Base-by-base conservation (phyloP, 2,888 invertebrate genomes). In the Ptychoptera albimana region DNA sequence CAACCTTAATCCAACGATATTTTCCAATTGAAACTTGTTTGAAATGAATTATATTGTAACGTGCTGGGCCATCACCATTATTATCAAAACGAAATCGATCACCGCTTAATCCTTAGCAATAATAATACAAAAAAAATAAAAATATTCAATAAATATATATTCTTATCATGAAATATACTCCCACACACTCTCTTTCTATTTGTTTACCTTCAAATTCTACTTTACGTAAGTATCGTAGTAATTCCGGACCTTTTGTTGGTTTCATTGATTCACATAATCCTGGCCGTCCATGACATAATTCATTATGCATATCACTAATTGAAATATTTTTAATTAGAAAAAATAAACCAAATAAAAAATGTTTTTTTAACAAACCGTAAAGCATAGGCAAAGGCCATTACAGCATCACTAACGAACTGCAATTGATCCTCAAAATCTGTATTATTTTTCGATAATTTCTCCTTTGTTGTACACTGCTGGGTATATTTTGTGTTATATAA, bases 41-140 rank as follows among this genome's bases (percentile, higher is more conserved):
- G 71, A 93, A 96, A 66, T 94, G 93, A 48, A 94, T 82, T 53
- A 96, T 93, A 60, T 92, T 87, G 71, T 96, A 96, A 37, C 93
- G 73, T 0, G 93, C 89, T 0, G 93, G 93, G 0, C 93, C 93
- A 56, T 94, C 94, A 1, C 93, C 92, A 54, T 87, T 84, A 47
- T 68, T 71, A 61, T 92, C 87, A 63, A 96, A 96, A 53, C 79
- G 81, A 66, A 94, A 94, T 57, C 80, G 74, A 61, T 92, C 89
- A 1, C 86, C 86, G 52, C 85, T 87, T 29, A 93, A 67, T 57
- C 93, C 93, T 92, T 58, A 1, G 49, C 46, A 37, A 15, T 39
- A 35, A 38, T 7, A 23, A 23, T 23, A 23, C 23, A 23, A n/a
- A n/a, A n/a, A n/a, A n/a, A n/a, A n/a, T n/a, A n/a, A n/a, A n/a